Conservation (phyloP, 2,113 vertebrate genomes). For the Marmota flaviventris region DNA sequence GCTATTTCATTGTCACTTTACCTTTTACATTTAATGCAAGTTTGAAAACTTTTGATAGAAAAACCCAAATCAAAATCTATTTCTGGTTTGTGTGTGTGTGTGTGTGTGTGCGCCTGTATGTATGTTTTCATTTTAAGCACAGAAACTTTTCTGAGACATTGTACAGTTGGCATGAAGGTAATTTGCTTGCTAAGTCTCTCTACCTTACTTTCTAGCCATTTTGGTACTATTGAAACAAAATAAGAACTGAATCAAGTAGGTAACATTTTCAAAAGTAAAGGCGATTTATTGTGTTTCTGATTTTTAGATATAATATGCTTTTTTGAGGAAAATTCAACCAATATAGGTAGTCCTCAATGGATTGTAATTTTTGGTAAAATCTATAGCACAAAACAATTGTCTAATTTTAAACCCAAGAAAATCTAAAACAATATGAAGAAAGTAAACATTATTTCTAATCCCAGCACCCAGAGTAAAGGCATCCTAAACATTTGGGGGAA, state of each 20-base stretch:
- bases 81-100: neutral
- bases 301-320: neutral
- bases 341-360: neutral
- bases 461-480: neutral
- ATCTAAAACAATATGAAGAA: neutral
- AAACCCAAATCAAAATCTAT: slow-evolving; percentile 17
- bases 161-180: neutral
- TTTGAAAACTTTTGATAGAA: slow-evolving; percentile 41
- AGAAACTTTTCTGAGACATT: neutral
- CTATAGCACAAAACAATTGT: neutral
- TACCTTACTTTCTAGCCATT: neutral
- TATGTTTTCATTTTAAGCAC: neutral
- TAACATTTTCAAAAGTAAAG: neutral
- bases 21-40: neutral
- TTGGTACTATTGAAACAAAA: neutral
- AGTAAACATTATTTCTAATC: neutral
- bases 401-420: neutral
- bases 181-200: neutral
- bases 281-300: neutral
- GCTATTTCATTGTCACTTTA: neutral
- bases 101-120: neutral
- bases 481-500: neutral
- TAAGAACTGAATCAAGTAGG: neutral
- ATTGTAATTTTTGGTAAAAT: slow-evolving; percentile 36
- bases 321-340: neutral